Base-by-base conservation (phyloP, 2,888 invertebrate species). In the Parnassius apollo region DNA sequence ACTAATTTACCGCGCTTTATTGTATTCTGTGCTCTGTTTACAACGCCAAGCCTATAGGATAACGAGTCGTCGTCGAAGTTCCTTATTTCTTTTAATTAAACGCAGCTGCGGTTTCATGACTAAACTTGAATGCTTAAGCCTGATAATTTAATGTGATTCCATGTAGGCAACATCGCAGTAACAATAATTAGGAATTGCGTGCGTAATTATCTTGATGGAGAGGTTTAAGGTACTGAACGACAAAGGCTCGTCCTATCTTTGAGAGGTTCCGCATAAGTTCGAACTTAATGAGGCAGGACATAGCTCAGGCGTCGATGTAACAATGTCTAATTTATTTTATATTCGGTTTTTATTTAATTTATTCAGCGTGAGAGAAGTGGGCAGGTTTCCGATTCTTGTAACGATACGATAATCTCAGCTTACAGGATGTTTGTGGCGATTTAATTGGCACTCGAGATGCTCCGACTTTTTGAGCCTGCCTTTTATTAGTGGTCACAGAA, bases 381-480 rank as follows among this genome's bases (percentile, higher is more conserved):
- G 85, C 83, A 83, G 81, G 86, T 83, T 80, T 78, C 81, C 78
- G 90, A 90, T 90, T 82, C 82, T 82, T 88, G 90, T 90, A 80
- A 77, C 84, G 89, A 90, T 90, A 88, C 86, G 86, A 89, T 90
- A 88, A 91, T 90, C 85, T 89, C 76, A 81, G 79, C 85, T 85
- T 90, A 91, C 89, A 91, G 89, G 85, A 83, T 91, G 91, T 91
- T 88, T 83, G 85, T 79, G 78, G 76, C 78, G 78, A 79, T 88
- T 90, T 91, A 91, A 91, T 91, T 91, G 91, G 91, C 89, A 86
- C 83, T 82, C 82, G 83, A 81, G 84, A 85, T 86, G 82, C 82
- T 78, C 75, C 76, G 77, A 77, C 78, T 81, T 84, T 83, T 82
- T 83, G 81, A 78, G 77, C 74, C 76, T 76, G 74, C 76, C 77